Evolutionary conservation across 1,140 invertebrate species (phyloP), one percentile per base, ranked within the genome.

Genomic region (Copidosoma floridanum): DNA sequence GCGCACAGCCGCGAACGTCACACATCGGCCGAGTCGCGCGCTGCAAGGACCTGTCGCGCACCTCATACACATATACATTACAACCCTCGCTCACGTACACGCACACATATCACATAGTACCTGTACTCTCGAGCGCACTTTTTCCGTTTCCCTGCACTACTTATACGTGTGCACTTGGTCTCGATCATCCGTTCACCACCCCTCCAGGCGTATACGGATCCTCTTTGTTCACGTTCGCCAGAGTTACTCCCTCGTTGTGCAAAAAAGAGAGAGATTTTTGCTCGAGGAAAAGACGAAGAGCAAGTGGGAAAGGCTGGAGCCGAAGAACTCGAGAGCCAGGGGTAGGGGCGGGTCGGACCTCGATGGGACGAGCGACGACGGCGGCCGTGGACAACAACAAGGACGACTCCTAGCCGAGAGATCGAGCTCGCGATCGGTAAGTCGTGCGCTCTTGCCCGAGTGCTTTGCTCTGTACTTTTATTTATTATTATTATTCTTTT

Each of bases 11-110:
- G 0, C 18, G 8, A 35, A 18, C 47, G 38, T 62, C 47, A 62
- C 35, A 62, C 46, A 55, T 51, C 60, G 50, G 50, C 50, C 38
- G 51, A 46, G 20, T n/a, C 51, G 50, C 43, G 60, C 29, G 23
- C 37, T 21, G 46, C 24, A 1, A 62, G 51, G 26, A 41, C n/a
- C 40, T n/a, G 29, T 6, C 40, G 18, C 40, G 40, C 12, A n/a
- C 12, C 32, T 7, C 32, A 37, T 37, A 37, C 32, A 37, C 32
- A 37, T 10, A 37, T 14, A 14, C 32, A 8, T 14, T 7, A 8
- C 8, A 8, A 7, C 32, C 32, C 32, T 14, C 32, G 32, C 32
- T 10, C 32, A 7, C 8, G 14, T 7, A 37, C n/a, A n/a, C n/a
- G n/a, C n/a, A n/a, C n/a, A n/a, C n/a, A n/a, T n/a, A n/a, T n/a